Base-by-base conservation (phyloP, 2,113 vertebrate species). In the Macquaria ambigua region DNA sequence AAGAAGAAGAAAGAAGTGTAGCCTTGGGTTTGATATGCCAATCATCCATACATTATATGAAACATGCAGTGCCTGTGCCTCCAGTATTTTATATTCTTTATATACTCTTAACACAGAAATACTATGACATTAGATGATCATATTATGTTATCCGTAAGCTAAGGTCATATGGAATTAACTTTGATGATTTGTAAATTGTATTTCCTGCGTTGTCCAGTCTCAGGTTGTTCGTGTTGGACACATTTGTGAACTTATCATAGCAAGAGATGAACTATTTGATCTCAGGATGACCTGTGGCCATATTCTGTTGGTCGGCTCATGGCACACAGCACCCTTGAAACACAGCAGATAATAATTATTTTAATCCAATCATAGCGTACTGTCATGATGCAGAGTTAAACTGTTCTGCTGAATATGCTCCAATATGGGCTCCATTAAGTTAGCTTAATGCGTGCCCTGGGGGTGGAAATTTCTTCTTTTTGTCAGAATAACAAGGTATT, bases 401-500 rank as follows among this genome's bases (percentile, higher is more conserved):
- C 50, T 69, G 53, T 31, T 87, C 21, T 81, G 74, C 64, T 63
- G 75, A 70, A 78, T 58, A 14, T 34, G 72, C 59, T 69, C 63
- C 58, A 37, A 28, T 74, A 63, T 70, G 52, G 48, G 48, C 46
- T n/a, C n/a, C n/a, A n/a, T n/a, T 14, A 23, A 62, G 62, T 28
- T 67, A 28, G 8, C 41, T 43, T 72, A 78, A 79, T 67, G 67
- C 71, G 43, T 5, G 53, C 58, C 83, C 83, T 18, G 1, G 58
- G 88, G 82, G 16, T 55, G 64, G 21, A 81, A 62, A 71, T n/a
- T 3, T 25, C 31, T 75, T 73, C 20, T 80, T 72, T 85, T 77
- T 68, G 46, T 84, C 48, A 71, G 52, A 77, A 86, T 77, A 87
- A 86, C 62, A 74, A 77, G 50, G 20, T 81, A 53, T 59, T 68